Percentiles rank a stretch among this genome's conserved stretches.
Evolutionary conservation across 53 echinoderm and acorn worm species (phyloP).

Genomic region (Antedon mediterranea): DNA sequence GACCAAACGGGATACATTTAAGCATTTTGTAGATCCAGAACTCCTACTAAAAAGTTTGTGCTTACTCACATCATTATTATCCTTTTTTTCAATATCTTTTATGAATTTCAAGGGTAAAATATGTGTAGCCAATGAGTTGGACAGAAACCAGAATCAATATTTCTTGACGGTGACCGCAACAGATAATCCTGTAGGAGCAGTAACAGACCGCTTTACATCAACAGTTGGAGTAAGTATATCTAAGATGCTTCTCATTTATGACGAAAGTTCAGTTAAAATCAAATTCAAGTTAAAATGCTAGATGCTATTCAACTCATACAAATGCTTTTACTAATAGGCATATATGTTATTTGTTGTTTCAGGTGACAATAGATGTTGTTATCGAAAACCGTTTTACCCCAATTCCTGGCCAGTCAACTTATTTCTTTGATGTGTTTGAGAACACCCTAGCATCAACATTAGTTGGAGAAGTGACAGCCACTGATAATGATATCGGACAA

Average conservation of each 20-base stretch:
- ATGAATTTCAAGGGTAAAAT: slow-evolving; percentile 21
- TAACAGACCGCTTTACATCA: slow-evolving; percentile 42
- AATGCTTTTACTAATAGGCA: slow-evolving; percentile 2
- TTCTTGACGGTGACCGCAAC: slow-evolving; percentile 61
- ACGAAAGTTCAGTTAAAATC: too few species aligned
- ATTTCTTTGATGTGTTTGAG: slow-evolving; percentile 39
- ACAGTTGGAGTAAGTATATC: slow-evolving; percentile 52
- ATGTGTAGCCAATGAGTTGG: slow-evolving; percentile 17
- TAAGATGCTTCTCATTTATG: too few species aligned
- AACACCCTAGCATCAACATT: slow-evolving; percentile 28
- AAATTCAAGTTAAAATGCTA: too few species aligned
- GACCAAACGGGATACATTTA: slow-evolving; percentile 11
- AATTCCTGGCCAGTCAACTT: slow-evolving; percentile 17
- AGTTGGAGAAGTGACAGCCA: slow-evolving; percentile 61
- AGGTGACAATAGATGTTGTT: slow-evolving; percentile 55
- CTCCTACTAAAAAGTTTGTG: too few species aligned
- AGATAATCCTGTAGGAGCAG: slow-evolving; percentile 61
- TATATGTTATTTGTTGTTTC: not conserved
- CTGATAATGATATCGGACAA: slow-evolving; percentile 39
- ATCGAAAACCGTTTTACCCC: slow-evolving; percentile 72
- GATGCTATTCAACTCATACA: not conserved
- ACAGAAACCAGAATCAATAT: slow-evolving; percentile 56
- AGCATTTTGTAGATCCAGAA: too few species aligned
- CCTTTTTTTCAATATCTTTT: not conserved
- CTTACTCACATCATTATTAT: too few species aligned